phyloP scores from a whole-genome alignment of 30 jellyfish, hydroid and myxozoan species.

The Morbakka virulenta region DNA sequence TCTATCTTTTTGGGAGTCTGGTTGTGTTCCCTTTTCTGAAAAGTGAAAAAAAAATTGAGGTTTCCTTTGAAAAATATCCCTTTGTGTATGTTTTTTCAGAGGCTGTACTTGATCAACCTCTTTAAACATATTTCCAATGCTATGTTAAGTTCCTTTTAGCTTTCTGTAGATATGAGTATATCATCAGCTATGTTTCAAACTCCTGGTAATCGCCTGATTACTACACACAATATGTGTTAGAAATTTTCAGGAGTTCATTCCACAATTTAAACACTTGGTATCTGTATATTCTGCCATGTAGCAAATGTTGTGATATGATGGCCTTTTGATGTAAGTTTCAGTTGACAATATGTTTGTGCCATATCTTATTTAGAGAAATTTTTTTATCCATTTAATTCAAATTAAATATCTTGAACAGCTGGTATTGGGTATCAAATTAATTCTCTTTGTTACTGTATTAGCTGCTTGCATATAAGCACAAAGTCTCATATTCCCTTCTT shows the following conservation, averaged over 20 bases:
- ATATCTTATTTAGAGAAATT: too few species aligned
- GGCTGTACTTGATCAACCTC: background rate
- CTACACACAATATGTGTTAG: constrained; percentile 12
- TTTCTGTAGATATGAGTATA: background rate
- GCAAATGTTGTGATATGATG: too few species aligned
- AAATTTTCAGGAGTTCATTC: constrained; percentile 41
- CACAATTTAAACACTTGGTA: constrained; percentile 32
- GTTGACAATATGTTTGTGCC: too few species aligned
- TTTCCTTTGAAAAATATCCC: constrained; percentile 29
- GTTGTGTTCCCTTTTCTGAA: constrained; percentile 47
- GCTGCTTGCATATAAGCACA: too few species aligned
- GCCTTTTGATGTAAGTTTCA: too few species aligned
- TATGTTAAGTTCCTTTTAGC: background rate
- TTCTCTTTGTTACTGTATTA: too few species aligned
- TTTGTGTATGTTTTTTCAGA: constrained; percentile 1
- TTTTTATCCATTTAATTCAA: too few species aligned
- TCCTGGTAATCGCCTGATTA: constrained; percentile 12
- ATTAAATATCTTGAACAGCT: too few species aligned
- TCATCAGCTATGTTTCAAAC: constrained; percentile 20
- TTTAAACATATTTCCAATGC: background rate
- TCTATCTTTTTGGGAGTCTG: constrained; percentile 36
- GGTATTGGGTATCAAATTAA: too few species aligned
- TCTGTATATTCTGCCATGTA: too few species aligned
- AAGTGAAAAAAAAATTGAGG: constrained; percentile 19
- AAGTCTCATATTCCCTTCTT: constrained; percentile 27